Conservation (phyloP, 2,888 invertebrate genomes). For the Agrochola lota region DNA sequence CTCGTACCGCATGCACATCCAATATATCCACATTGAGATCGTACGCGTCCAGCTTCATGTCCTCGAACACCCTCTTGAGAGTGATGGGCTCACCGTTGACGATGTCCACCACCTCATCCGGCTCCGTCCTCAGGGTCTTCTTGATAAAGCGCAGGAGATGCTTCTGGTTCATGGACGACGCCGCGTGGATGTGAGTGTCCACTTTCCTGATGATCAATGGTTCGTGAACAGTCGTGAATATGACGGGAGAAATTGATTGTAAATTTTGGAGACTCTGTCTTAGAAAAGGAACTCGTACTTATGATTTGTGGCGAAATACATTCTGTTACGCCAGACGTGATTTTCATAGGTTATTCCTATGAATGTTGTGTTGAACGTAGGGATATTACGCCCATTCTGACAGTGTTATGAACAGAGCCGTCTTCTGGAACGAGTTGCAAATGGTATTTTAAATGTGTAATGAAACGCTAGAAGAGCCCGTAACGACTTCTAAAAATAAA, state of each 20-base stretch:
- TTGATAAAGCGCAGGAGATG: slow-evolving; percentile 99
- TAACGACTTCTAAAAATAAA: not conserved
- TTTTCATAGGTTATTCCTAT: not conserved
- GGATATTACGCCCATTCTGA: not conserved
- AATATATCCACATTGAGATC: slow-evolving; percentile 99
- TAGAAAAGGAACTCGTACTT: not conserved
- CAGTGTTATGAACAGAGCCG: not conserved
- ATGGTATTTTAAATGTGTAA: not conserved
- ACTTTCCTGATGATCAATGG: slow-evolving; percentile 92
- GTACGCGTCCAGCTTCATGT: slow-evolving; percentile 98
- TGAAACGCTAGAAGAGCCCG: not conserved
- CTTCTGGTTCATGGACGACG: slow-evolving; percentile 99
- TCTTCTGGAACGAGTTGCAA: not conserved
- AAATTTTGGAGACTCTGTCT: not conserved
- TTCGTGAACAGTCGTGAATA: not conserved
- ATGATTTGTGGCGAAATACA: not conserved
- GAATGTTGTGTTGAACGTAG: not conserved
- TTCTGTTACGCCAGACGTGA: not conserved
- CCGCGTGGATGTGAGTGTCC: slow-evolving; percentile 99
- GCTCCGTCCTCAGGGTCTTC: slow-evolving; percentile 97
- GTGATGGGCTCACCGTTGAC: slow-evolving; percentile 95
- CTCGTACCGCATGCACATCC: slow-evolving; percentile 98
- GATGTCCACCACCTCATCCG: slow-evolving; percentile 92
- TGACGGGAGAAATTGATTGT: not conserved
- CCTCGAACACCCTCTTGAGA: slow-evolving; percentile 97